Evolutionary conservation across 1,140 invertebrate genomes (phyloP).

Genomic region (Cotesia glomerata): DNA sequence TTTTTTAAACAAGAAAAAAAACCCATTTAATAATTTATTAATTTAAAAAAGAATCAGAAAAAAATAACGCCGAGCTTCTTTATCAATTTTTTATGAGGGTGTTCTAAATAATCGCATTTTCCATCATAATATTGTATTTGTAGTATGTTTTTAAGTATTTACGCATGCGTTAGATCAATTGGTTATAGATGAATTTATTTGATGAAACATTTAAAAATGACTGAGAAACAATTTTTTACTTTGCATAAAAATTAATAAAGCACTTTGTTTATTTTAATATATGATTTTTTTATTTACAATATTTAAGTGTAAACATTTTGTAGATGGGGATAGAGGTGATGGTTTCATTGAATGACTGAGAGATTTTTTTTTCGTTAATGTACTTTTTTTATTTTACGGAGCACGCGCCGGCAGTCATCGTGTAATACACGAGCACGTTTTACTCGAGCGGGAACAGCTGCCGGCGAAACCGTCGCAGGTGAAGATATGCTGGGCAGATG

Average conservation of each 20-base stretch:
- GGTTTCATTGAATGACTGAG: background rate
- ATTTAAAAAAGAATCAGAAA: background rate
- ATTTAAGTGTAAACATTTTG: too few species aligned
- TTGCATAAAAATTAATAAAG: background rate
- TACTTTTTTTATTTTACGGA: slow-evolving; percentile 6
- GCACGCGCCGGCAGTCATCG: slow-evolving; percentile 28
- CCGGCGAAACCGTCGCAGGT: slow-evolving; percentile 22
- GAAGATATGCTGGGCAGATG: slow-evolving; percentile 30
- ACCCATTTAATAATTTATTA: background rate
- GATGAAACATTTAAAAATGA: background rate
- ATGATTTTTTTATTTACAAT: background rate
- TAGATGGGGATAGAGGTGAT: background rate
- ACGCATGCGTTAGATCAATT: slow-evolving; percentile 30
- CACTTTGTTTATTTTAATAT: background rate
- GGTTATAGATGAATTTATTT: slow-evolving; percentile 32
- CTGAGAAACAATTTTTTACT: too few species aligned
- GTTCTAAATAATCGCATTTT: background rate
- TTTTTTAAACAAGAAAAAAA: background rate
- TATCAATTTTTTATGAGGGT: slow-evolving; percentile 1
- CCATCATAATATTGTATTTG: background rate
- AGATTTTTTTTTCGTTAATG: background rate
- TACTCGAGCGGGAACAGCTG: slow-evolving; percentile 22
- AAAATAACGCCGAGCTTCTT: background rate
- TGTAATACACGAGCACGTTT: slow-evolving; percentile 12
- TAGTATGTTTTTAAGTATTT: background rate